phyloP scores from a whole-genome alignment of 1,140 invertebrate genomes.

The Holotrichia oblita region DNA sequence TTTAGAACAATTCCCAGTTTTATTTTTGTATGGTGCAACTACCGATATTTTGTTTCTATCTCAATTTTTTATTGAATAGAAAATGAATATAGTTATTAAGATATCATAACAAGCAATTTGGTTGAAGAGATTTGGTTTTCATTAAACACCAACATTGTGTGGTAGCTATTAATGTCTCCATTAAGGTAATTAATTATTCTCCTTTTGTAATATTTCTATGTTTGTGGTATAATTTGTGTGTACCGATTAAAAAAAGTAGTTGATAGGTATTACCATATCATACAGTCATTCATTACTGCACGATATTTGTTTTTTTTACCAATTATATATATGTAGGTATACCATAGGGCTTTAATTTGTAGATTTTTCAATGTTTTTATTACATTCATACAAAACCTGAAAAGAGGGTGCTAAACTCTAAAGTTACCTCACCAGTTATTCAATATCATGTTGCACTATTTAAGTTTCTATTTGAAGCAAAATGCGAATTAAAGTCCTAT shows the following conservation, averaged over 20 bases:
- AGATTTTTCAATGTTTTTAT: neutral
- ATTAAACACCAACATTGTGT: neutral
- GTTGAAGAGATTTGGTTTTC: neutral
- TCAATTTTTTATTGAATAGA: slow-evolving; percentile 19
- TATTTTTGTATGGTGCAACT: slow-evolving; percentile 17
- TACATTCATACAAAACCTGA: neutral
- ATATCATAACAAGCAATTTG: neutral
- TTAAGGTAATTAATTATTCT: neutral
- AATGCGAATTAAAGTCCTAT: neutral
- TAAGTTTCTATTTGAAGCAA: neutral
- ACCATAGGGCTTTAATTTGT: neutral
- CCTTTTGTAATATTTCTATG: neutral
- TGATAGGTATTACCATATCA: slow-evolving; percentile 20
- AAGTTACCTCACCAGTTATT: neutral
- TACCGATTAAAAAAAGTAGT: slow-evolving; percentile 16
- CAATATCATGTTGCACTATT: neutral
- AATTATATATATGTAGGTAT: neutral
- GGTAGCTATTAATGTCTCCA: neutral
- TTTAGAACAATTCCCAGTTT: slow-evolving; percentile 30
- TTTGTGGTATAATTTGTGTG: slow-evolving; percentile 9
- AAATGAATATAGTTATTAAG: neutral
- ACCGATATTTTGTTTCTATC: slow-evolving; percentile 10
- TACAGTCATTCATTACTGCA: slow-evolving; percentile 18
- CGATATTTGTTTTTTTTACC: neutral
- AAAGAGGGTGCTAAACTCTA: neutral